Evolutionary conservation across 2,797 vertebrate species (phyloP).

Genomic region (Squalus acanthias): DNA sequence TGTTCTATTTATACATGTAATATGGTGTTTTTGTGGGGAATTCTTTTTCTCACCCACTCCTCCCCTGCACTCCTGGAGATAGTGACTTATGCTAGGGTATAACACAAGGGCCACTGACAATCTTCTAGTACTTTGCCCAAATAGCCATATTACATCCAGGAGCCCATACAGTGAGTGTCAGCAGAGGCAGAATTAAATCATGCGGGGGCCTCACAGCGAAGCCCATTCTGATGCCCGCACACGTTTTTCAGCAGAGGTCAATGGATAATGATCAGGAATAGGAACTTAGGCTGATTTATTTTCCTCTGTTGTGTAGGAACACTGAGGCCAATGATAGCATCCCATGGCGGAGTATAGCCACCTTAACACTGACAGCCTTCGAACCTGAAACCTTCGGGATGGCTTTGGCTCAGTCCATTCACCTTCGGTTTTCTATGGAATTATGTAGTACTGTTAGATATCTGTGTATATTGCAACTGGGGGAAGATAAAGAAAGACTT

Average conservation of each 20-base stretch:
- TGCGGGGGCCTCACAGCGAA: too few relatives aligned
- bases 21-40: neutral
- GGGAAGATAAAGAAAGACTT: neutral
- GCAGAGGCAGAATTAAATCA: too few relatives aligned
- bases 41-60: neutral
- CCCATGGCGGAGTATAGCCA: too few relatives aligned
- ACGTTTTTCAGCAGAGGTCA: too few relatives aligned
- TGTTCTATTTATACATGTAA: neutral
- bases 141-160: neutral
- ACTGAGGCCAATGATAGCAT: neutral
- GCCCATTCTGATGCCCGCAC: too few relatives aligned
- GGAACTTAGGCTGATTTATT: too few relatives aligned
- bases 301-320: too few relatives aligned
- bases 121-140: neutral
- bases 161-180: too few relatives aligned
- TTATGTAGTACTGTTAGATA: neutral
- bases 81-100: neutral
- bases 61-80: neutral
- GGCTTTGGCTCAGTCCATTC: neutral
- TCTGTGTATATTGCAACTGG: neutral
- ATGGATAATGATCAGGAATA: too few relatives aligned
- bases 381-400: neutral
- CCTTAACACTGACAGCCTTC: neutral
- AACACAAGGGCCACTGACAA: neutral
- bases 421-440: neutral